Conservation (phyloP, 2,888 invertebrate species). For the Baccha elongata region DNA sequence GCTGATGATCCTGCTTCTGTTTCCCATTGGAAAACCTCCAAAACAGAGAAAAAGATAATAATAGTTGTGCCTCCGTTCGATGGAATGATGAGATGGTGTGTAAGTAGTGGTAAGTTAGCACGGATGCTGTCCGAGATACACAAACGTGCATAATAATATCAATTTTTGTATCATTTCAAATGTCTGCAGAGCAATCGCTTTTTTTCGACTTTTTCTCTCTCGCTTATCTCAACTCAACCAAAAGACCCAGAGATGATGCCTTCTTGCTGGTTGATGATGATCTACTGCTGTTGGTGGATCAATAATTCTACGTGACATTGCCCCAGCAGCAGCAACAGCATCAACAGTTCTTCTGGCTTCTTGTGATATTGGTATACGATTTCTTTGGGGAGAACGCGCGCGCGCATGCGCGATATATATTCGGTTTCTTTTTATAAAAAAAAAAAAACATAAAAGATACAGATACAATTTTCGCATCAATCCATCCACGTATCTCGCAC, state of each 20-base stretch:
- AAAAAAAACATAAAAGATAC: neutral
- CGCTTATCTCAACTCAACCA: conserved; percentile 22
- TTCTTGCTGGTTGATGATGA: conserved; percentile 47
- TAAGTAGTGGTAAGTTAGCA: conserved; percentile 30
- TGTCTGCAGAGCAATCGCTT: conserved; percentile 34
- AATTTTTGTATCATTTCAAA: conserved; percentile 70
- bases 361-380: conserved; percentile 1
- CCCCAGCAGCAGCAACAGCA: neutral
- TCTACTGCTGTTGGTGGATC: conserved; percentile 67
- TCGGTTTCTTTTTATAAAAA: conserved; percentile 23
- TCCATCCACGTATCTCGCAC: conserved; percentile 64
- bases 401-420: conserved; percentile 31
- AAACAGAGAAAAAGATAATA: conserved; percentile 34
- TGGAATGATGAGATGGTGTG: conserved; percentile 17
- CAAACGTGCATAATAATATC: conserved; percentile 57
- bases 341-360: conserved; percentile 1
- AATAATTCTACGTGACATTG: conserved; percentile 71
- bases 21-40: conserved; percentile 4
- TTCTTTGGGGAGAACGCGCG: neutral
- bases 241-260: conserved; percentile 7
- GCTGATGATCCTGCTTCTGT: conserved; percentile 47
- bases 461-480: conserved; percentile 59
- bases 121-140: conserved; percentile 42
- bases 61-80: conserved; percentile 28
- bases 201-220: neutral